Percentiles rank a stretch among this genome's conserved stretches.
Evolutionary conservation across 1,140 invertebrate species (phyloP).

Genomic region (Drosophila mayri): DNA sequence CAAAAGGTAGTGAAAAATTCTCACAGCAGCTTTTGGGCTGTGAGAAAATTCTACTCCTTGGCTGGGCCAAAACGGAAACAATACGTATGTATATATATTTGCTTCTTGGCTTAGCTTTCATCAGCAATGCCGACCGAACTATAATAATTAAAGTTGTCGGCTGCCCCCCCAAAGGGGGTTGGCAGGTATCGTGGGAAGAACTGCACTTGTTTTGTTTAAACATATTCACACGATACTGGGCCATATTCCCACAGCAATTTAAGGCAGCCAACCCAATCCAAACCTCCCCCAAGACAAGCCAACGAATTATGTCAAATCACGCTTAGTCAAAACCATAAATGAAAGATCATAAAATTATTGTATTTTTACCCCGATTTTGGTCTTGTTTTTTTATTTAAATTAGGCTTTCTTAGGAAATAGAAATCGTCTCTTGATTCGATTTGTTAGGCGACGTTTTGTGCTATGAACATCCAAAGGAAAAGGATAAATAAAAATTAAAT

Average conservation of each 20-base stretch:
- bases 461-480: slow-evolving; percentile 36
- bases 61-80: slow-evolving; percentile 68
- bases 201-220: slow-evolving; percentile 77
- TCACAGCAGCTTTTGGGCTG: slow-evolving; percentile 70
- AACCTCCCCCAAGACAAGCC: slow-evolving; percentile 1
- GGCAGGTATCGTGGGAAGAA: slow-evolving; percentile 70
- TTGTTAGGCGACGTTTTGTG: slow-evolving; percentile 23
- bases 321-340: slow-evolving; percentile 32
- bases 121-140: slow-evolving; percentile 58
- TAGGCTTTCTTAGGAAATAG: slow-evolving; percentile 43
- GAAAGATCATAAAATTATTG: slow-evolving; percentile 46
- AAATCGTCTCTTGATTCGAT: slow-evolving; percentile 51
- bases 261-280: slow-evolving; percentile 31
- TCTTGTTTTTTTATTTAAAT: slow-evolving; percentile 40
- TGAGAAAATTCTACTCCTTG: slow-evolving; percentile 77
- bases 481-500: background rate
- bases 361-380: slow-evolving; percentile 31
- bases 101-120: slow-evolving; percentile 73
- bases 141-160: slow-evolving; percentile 80
- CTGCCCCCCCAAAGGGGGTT: slow-evolving; percentile 21
- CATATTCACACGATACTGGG: slow-evolving; percentile 74
- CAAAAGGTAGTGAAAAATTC: slow-evolving; percentile 66
- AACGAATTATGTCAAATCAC: slow-evolving; percentile 59
- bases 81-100: slow-evolving; percentile 40
- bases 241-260: slow-evolving; percentile 74